Evolutionary conservation across 2,797 vertebrate species (phyloP).

Genomic region (Chelonia mydas): DNA sequence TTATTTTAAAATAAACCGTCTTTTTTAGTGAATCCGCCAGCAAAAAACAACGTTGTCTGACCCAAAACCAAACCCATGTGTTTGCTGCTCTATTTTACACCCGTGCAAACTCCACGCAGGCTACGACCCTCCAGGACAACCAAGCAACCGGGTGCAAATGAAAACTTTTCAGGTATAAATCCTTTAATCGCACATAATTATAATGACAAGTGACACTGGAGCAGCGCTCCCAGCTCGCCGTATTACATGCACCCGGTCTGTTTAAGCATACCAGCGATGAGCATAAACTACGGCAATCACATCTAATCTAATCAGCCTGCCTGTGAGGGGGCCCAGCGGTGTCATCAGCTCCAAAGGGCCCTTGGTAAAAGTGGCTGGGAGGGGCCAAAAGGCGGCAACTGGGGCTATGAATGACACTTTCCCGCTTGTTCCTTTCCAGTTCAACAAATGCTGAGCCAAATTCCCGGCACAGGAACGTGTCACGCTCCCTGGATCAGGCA

Average conservation of each 20-base stretch:
- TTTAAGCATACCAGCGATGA: constrained; percentile 31
- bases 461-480: constrained; percentile 47
- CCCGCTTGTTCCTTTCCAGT: constrained; percentile 74
- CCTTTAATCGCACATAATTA: constrained; percentile 41
- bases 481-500: constrained; percentile 13
- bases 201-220: constrained; percentile 51
- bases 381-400: constrained; percentile 65
- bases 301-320: constrained; percentile 58
- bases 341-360: constrained; percentile 70
- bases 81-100: constrained; percentile 20
- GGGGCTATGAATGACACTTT: constrained; percentile 69
- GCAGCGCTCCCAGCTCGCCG: constrained; percentile 22
- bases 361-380: constrained; percentile 74
- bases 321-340: constrained; percentile 62
- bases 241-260: constrained; percentile 38
- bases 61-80: neutral
- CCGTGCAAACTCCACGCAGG: neutral
- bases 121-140: neutral
- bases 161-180: constrained; percentile 35
- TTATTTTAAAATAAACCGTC: neutral
- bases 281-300: constrained; percentile 27
- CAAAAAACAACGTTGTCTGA: neutral
- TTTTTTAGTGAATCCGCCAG: neutral
- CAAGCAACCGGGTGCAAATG: constrained; percentile 14
- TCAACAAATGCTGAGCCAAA: constrained; percentile 55